Evolutionary conservation across 2,888 invertebrate species (phyloP), one percentile per base, ranked within the genome.

Genomic region (Drosophila mayaguana): DNA sequence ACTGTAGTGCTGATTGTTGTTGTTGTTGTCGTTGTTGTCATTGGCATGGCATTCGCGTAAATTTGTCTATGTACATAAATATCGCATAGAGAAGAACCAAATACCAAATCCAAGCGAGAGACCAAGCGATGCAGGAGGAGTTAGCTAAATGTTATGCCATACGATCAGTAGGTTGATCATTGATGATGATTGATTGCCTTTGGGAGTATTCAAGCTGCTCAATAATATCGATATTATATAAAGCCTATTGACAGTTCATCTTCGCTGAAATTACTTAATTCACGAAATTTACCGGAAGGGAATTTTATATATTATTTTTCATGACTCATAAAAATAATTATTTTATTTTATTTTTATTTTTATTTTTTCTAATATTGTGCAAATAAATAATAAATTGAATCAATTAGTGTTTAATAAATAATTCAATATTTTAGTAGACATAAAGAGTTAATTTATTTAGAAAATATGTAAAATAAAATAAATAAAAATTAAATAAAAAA

Each of bases 41-140:
- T 28, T 61, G 57, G 8, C 34, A 40, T 28, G 2, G 38, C 63
- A 63, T 68, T 68, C 51, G 57, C 62, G 68, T 46, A 59, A 63
- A 76, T 72, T 72, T 71, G 59, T 57, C 56, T 64, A 63, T 57
- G 34, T 25, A 53, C 38, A 53, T 40, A 54, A 46, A 53, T 22
- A 43, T 63, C 34, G 40, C 45, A 28, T 48, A 43, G 40, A 18
- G 20, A 36, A 42, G 16, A 18, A 48, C 34, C 40, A 42, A 28
- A 25, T 45, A 22, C 6, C 4, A 38, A 36, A 46, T 32, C 16
- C n/a, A 16, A n/a, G n/a, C n/a, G n/a, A n/a, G 3, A 0, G 1
- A 18, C 0, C 34, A 16, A 22, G 36, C 6, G 51, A 53, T 36
- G 51, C n/a, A n/a, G 9, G 16, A n/a, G 12, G 3, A 43, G 14